phyloP scores from a whole-genome alignment of 92 coral and sea anemone genomes.

The Palythoa heliodiscus region DNA sequence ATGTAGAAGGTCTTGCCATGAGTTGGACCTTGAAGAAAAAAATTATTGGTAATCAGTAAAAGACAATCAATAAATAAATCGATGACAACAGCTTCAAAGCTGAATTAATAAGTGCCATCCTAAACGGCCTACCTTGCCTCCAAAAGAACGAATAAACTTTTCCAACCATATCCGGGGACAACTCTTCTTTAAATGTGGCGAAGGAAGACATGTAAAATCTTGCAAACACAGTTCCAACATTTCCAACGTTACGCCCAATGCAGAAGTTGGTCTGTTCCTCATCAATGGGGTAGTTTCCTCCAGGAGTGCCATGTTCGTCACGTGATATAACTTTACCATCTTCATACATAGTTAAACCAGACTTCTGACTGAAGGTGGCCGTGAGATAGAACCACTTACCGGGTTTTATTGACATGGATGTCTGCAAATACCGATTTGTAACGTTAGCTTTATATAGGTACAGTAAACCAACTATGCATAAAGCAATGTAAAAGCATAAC shows the following conservation, averaged over 20 bases:
- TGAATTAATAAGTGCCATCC: background rate
- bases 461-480: background rate
- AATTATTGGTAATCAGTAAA: background rate
- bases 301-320: constrained; percentile 55
- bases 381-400: constrained; percentile 81
- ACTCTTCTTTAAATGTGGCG: constrained; percentile 68
- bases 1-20: constrained; percentile 76
- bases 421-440: constrained; percentile 43
- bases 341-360: constrained; percentile 75
- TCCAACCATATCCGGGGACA: constrained; percentile 65
- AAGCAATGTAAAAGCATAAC: too few relatives aligned
- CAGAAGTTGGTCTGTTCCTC: constrained; percentile 66
- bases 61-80: too few relatives aligned
- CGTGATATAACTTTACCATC: constrained; percentile 60
- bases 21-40: constrained; percentile 59
- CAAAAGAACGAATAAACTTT: constrained; percentile 81
- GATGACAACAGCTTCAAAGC: background rate
- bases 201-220: constrained; percentile 74
- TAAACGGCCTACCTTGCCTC: constrained; percentile 71
- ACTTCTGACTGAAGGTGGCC: constrained; percentile 75
- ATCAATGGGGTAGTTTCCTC: constrained; percentile 46
- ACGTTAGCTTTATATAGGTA: background rate
- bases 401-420: constrained; percentile 61
- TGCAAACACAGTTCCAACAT: constrained; percentile 53
- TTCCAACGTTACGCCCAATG: constrained; percentile 78